Conservation (phyloP, 92 coral and sea anemone species). For the Phymanthus crucifer region DNA sequence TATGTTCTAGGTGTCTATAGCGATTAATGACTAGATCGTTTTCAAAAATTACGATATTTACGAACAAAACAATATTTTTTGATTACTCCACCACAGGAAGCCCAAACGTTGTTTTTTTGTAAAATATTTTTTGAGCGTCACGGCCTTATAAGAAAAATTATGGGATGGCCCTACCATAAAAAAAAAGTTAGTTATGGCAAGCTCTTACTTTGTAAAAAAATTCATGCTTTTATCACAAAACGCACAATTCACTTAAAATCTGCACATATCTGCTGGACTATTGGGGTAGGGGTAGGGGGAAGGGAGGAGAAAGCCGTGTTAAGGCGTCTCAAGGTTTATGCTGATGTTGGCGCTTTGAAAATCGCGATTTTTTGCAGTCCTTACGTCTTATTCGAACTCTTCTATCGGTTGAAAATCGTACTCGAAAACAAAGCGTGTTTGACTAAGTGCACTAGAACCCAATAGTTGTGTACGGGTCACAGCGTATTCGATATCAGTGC, state of each 20-base stretch:
- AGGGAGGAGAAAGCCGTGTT: too few species aligned
- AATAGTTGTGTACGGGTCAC: too few species aligned
- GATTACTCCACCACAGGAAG: neutral
- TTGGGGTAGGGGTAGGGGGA: too few species aligned
- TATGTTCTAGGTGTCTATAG: neutral
- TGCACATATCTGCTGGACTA: neutral
- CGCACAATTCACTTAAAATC: constrained; percentile 1
- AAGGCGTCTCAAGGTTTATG: too few species aligned
- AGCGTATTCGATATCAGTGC: too few species aligned
- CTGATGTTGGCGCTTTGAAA: too few species aligned
- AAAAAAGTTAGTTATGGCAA: neutral
- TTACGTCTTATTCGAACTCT: too few species aligned
- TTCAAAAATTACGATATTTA: neutral
- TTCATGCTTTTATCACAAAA: constrained; percentile 1
- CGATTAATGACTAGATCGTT: neutral
- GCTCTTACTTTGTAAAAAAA: neutral
- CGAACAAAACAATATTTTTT: neutral
- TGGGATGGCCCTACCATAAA: constrained; percentile 3
- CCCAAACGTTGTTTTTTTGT: neutral
- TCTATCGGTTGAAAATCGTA: too few species aligned
- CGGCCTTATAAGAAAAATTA: neutral
- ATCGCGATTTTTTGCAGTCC: too few species aligned
- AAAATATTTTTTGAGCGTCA: neutral
- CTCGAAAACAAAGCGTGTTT: too few species aligned
- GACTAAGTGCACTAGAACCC: too few species aligned